Conservation (phyloP, 2,888 invertebrate species). For the Unio delphinus region DNA sequence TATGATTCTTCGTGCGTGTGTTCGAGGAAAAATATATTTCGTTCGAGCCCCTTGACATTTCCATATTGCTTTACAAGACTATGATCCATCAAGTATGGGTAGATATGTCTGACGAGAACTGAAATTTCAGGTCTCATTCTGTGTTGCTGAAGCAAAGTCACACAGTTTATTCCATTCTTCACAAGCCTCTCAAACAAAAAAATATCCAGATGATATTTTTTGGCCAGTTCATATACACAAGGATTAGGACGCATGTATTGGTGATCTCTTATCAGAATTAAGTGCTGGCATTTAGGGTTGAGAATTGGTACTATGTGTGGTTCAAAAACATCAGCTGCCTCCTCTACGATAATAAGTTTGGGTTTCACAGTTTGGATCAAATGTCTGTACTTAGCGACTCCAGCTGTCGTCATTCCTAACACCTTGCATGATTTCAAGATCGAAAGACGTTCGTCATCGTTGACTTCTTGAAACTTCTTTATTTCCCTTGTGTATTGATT, state of each 20-base stretch:
- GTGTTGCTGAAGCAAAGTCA: slow-evolving; percentile 68
- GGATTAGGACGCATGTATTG: slow-evolving; percentile 84
- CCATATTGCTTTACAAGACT: slow-evolving; percentile 46
- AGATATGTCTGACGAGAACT: slow-evolving; percentile 55
- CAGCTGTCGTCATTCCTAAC: slow-evolving; percentile 69
- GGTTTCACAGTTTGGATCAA: slow-evolving; percentile 63
- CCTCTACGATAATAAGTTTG: slow-evolving; percentile 79
- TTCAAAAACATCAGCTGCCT: slow-evolving; percentile 90
- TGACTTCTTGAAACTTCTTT: slow-evolving; percentile 34
- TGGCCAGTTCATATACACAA: slow-evolving; percentile 80
- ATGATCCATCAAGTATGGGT: slow-evolving; percentile 59
- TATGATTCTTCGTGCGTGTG: slow-evolving; percentile 24
- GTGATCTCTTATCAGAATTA: slow-evolving; percentile 88
- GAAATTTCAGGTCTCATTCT: slow-evolving; percentile 69
- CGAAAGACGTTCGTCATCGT: slow-evolving; percentile 41
- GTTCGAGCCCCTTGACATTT: slow-evolving; percentile 52
- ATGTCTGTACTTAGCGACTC: slow-evolving; percentile 59
- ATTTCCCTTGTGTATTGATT: slow-evolving; percentile 29
- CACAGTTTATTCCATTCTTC: slow-evolving; percentile 76
- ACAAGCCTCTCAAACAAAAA: slow-evolving; percentile 88
- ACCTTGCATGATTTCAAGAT: slow-evolving; percentile 49
- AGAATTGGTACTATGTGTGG: slow-evolving; percentile 85
- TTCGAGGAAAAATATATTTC: slow-evolving; percentile 62
- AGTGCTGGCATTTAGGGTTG: slow-evolving; percentile 82
- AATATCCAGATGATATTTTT: slow-evolving; percentile 80